Evolutionary conservation across 2,113 vertebrate species (phyloP).

Genomic region (Nipponia nippon): DNA sequence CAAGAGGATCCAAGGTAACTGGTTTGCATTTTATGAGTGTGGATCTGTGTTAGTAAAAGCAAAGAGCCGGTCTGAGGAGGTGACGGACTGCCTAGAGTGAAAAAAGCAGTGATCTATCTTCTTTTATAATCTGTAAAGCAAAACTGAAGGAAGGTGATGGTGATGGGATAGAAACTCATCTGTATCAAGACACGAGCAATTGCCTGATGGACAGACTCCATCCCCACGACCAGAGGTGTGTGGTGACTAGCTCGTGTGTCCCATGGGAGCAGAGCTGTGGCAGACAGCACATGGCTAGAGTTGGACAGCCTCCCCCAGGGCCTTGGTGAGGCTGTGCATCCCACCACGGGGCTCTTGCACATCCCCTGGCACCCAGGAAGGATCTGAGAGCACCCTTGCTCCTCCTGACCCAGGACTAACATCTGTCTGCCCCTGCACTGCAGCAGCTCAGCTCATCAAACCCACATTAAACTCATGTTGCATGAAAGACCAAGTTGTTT

Average conservation of each 20-base stretch:
- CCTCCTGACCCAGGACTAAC: background rate
- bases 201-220: background rate
- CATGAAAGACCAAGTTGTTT: background rate
- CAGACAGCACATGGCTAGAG: background rate
- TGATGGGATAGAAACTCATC: background rate
- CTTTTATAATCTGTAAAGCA: background rate
- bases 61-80: background rate
- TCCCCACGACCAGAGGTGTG: rapidly evolving
- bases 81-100: background rate
- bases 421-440: background rate
- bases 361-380: background rate
- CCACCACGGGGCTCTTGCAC: background rate
- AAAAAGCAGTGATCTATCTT: background rate
- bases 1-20: background rate
- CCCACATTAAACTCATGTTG: background rate
- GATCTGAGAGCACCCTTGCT: background rate
- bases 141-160: background rate
- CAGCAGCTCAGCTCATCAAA: background rate
- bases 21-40: background rate
- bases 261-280: background rate
- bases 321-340: background rate
- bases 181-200: background rate
- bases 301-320: background rate
- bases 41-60: background rate
- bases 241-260: rapidly evolving